phyloP scores from a whole-genome alignment of 64 coral and sea anemone species.

The Exaiptasia diaphana region DNA sequence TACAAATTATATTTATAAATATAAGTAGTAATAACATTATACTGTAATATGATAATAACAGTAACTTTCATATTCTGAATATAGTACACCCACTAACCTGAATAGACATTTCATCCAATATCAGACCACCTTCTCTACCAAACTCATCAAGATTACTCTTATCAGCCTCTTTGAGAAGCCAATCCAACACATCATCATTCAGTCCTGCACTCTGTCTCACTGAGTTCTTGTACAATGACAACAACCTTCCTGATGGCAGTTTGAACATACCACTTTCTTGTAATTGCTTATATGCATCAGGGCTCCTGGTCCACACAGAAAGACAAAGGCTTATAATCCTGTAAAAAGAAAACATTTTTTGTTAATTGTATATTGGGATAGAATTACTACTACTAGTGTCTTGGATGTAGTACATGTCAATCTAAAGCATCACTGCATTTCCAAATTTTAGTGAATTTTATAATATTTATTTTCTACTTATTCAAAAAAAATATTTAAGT shows the following conservation, averaged over 20 bases:
- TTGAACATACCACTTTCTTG: constrained; percentile 32
- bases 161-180: constrained; percentile 33
- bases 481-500: background rate
- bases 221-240: constrained; percentile 50
- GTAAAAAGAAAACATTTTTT: background rate
- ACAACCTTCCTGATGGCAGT: constrained; percentile 44
- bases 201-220: constrained; percentile 31
- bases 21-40: background rate
- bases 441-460: background rate
- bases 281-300: constrained; percentile 39
- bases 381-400: background rate
- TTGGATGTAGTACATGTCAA: too few species aligned
- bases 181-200: constrained; percentile 41
- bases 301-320: constrained; percentile 47
- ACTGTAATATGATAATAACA: background rate
- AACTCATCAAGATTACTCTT: constrained; percentile 18
- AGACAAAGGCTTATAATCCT: constrained; percentile 62
- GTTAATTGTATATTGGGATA: background rate
- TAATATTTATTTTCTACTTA: background rate
- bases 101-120: constrained; percentile 60
- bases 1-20: background rate
- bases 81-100: too few species aligned
- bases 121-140: constrained; percentile 50
- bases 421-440: background rate
- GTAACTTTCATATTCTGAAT: background rate